Evolutionary conservation across 2,113 vertebrate genomes (phyloP).

Genomic region (Prunella fulvescens): DNA sequence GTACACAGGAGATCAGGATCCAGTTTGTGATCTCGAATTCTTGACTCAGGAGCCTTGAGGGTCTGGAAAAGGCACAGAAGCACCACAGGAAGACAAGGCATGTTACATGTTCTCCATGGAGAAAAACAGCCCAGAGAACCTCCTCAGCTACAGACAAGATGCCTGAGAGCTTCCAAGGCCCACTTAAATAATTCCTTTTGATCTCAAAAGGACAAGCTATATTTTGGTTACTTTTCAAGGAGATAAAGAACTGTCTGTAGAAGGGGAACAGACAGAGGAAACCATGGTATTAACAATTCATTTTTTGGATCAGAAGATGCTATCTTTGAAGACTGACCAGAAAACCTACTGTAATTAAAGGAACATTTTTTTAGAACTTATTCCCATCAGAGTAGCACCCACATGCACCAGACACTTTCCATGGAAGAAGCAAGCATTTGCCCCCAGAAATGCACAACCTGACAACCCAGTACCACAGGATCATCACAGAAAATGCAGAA

Average conservation of each 20-base stretch:
- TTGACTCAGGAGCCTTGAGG: neutral
- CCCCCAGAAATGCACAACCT: neutral
- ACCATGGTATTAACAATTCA: neutral
- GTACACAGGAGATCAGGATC: neutral
- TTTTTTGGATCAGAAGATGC: neutral
- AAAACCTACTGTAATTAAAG: neutral
- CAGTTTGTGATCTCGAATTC: neutral
- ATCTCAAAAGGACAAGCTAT: neutral
- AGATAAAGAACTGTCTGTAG: neutral
- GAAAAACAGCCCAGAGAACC: neutral
- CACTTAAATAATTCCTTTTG: neutral
- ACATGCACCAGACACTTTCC: neutral
- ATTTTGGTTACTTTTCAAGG: neutral
- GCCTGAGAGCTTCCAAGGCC: neutral
- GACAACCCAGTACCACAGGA: neutral
- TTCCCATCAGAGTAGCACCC: neutral
- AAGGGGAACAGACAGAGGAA: neutral
- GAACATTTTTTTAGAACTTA: neutral
- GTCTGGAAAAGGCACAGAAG: slow-evolving; percentile 10
- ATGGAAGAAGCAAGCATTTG: neutral
- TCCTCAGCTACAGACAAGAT: neutral
- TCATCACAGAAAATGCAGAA: neutral
- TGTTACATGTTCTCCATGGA: neutral
- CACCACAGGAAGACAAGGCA: neutral
- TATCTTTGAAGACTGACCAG: neutral